These are phyloP conservation scores for roundworm (Caenorhabditis elegans) DNA, from an alignment of 1,140 invertebrate genomes.

Conservation along the genomic window WBcel235 BX284603.4:9311501-9312000, in stretches of 20 bases:
- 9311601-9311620: not conserved
- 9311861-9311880: too few species aligned
- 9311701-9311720: not conserved
- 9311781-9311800: conserved; percentile 4
- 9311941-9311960: conserved; percentile 18
- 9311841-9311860: too few species aligned
- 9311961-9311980: not conserved
- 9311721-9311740: not conserved
- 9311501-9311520: not conserved
- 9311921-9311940: not conserved
- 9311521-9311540: not conserved
- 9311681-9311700: not conserved
- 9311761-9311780: not conserved
- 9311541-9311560: not conserved
- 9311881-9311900: not conserved
- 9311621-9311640: not conserved
- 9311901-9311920: not conserved
- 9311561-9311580: not conserved
- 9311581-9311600: not conserved
- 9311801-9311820: not conserved
- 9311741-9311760: not conserved
- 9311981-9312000: not conserved
- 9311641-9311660: not conserved
- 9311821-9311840: too few species aligned
- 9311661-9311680: conserved; percentile 11